These are phyloP conservation scores for Harlomillsia oculata DNA, from an alignment of 1,140 invertebrate species.

Conservation along the genomic window DNA sequence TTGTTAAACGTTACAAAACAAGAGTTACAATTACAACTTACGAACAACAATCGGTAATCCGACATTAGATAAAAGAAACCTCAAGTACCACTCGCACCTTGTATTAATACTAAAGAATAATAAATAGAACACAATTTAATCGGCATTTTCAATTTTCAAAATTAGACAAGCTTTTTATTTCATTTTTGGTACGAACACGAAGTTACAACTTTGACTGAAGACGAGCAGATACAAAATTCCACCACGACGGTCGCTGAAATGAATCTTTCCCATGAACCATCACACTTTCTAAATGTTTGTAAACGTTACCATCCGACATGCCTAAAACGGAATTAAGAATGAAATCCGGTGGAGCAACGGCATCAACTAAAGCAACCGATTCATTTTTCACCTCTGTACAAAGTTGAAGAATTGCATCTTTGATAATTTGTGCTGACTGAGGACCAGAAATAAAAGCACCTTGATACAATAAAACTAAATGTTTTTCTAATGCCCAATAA, in stretches of 20 bases:
- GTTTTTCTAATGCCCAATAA: conserved; percentile 50
- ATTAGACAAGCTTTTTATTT: too few species aligned
- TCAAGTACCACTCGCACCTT: too few species aligned
- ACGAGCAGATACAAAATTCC: conserved; percentile 44
- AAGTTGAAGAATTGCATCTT: conserved; percentile 53
- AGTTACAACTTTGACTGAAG: conserved; percentile 10
- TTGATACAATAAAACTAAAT: conserved; percentile 42
- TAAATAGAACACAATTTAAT: too few species aligned
- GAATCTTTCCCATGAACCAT: too few species aligned
- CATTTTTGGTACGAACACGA: too few species aligned
- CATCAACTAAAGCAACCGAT: conserved; percentile 67
- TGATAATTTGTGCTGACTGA: conserved; percentile 39
- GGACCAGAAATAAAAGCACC: conserved; percentile 37
- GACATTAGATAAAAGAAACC: too few species aligned
- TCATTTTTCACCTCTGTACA: conserved; percentile 58
- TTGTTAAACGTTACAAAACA: too few species aligned
- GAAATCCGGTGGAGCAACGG: conserved; percentile 76
- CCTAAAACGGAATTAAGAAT: conserved; percentile 70
- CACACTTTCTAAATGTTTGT: conserved; percentile 67
- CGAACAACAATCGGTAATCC: too few species aligned
- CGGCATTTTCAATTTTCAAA: too few species aligned
- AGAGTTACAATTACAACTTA: too few species aligned
- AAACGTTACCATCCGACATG: conserved; percentile 69
- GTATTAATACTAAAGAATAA: too few species aligned
- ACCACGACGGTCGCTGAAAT: too few species aligned